Evolutionary conservation across 2,888 invertebrate genomes (phyloP), one percentile per base, ranked within the genome.

Genomic region (Falcaria lacertinaria): DNA sequence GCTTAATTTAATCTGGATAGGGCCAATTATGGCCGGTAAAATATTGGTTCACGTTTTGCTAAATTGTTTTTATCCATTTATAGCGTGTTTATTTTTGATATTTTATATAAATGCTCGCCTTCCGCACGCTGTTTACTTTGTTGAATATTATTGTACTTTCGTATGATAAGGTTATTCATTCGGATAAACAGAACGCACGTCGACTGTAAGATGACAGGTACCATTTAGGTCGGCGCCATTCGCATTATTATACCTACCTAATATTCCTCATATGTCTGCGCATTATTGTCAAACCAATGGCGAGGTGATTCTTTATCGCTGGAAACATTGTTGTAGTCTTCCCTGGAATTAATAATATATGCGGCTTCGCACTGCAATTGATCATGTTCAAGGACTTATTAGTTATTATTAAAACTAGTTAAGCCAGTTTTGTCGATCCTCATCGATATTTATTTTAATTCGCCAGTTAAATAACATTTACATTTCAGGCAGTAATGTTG

Each of bases 21-120:
- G 54, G 64, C 57, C 63, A 64, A 68, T 69, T 69, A 63, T 64
- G 57, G 62, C 52, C 48, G 52, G 52, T 57, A 60, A 58, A 65
- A 61, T 54, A 56, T 54, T 57, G 56, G 57, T 62, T 62, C 54
- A 53, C 52, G 57, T 52, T 54, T 52, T 52, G 61, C 66, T 64
- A 72, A 69, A 75, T 72, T 58, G 72, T 51, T 71, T 73, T 71
- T 73, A 46, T 54, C 74, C 77, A 64, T 74, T 69, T 74, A 71
- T 48, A 69, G 69, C 58, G 47, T 60, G 52, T 63, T 65, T 74
- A 68, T 69, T 70, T 74, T 69, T 15, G 11, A 22, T 22, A 17
- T 22, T 22, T 22, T 4, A 15, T 64, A 60, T 65, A 54, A 58
- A 61, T 53, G 60, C 61, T 63, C 54, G 56, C 54, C 68, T 74